Conservation (phyloP, 2,113 vertebrate species). For the Grus americana region DNA sequence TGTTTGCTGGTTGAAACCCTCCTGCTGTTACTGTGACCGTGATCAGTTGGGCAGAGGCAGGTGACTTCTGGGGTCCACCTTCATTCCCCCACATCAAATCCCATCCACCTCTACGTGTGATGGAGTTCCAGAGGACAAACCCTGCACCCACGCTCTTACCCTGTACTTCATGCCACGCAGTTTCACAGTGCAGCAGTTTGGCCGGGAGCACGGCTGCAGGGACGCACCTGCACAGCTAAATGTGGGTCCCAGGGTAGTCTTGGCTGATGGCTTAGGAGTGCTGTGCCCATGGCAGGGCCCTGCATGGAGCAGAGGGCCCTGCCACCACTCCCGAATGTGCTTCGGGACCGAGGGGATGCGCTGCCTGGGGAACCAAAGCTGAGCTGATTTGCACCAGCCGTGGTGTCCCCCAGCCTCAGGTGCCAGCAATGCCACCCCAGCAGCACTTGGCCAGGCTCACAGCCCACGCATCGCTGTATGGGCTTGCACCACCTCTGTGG, state of each 20-base stretch:
- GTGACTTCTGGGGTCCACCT: background rate
- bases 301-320: background rate
- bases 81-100: background rate
- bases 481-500: background rate
- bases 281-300: background rate
- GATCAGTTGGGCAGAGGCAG: background rate
- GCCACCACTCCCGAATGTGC: background rate
- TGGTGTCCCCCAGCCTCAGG: background rate
- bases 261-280: background rate
- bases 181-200: background rate
- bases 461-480: background rate
- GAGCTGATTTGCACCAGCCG: background rate
- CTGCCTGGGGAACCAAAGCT: background rate
- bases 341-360: background rate
- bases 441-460: background rate
- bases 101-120: accelerated
- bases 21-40: background rate
- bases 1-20: background rate
- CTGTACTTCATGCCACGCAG: background rate
- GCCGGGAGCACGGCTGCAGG: background rate
- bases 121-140: background rate
- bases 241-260: background rate
- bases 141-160: background rate
- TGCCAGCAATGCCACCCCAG: background rate
- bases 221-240: background rate